Conservation (phyloP, 2,797 vertebrate genomes). For the Sebastes variabilis region DNA sequence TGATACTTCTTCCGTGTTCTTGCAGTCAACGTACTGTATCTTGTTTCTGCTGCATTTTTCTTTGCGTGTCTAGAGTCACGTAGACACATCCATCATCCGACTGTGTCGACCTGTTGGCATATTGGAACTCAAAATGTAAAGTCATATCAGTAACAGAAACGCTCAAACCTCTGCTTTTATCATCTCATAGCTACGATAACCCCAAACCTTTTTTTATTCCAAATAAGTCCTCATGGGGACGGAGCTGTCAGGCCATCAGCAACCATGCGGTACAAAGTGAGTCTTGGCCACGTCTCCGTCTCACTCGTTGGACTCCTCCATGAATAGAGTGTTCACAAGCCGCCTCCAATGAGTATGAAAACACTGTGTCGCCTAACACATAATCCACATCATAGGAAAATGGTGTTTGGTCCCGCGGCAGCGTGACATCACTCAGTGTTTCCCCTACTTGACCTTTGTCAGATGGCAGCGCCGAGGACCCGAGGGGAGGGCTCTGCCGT, state of each 20-base stretch:
- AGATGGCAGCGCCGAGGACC: slow-evolving; percentile 47
- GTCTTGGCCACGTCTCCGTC: slow-evolving; percentile 45
- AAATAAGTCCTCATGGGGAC: slow-evolving; percentile 14
- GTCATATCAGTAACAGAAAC: neutral
- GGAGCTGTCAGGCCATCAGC: slow-evolving; percentile 45
- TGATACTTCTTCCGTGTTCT: slow-evolving; percentile 15
- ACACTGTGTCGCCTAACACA: slow-evolving; percentile 61
- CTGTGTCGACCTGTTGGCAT: neutral
- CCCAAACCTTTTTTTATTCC: neutral
- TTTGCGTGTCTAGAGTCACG: neutral
- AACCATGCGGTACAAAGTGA: slow-evolving; percentile 41
- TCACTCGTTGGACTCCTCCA: slow-evolving; percentile 23
- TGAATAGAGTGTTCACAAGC: slow-evolving; percentile 53
- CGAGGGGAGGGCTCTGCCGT: slow-evolving; percentile 5
- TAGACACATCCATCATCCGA: neutral
- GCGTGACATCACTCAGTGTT: slow-evolving; percentile 63
- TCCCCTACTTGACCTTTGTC: slow-evolving; percentile 65
- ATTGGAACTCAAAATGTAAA: neutral
- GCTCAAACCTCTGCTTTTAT: neutral
- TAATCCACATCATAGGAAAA: slow-evolving; percentile 69
- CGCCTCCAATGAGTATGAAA: slow-evolving; percentile 47
- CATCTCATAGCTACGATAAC: neutral
- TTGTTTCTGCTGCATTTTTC: neutral
- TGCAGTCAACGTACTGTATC: neutral
- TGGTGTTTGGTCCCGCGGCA: slow-evolving; percentile 48